Percentiles rank a stretch among this genome's conserved stretches.
Evolutionary conservation across 2,797 vertebrate genomes (phyloP).

Genomic region (Menidia menidia): DNA sequence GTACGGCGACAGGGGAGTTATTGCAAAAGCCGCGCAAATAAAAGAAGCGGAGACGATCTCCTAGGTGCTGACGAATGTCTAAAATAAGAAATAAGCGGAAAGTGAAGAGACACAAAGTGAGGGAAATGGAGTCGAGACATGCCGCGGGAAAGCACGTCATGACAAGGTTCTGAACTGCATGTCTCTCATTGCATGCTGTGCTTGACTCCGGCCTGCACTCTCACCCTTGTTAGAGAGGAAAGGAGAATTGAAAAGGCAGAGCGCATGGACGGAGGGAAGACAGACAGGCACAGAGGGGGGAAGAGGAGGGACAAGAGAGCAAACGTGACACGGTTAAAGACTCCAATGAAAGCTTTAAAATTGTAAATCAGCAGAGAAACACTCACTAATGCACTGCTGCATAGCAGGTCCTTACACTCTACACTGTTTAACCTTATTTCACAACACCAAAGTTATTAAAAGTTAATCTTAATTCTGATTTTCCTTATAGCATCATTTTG

Average conservation of each 20-base stretch:
- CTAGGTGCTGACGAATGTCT: conserved; percentile 46
- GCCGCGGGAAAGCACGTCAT: conserved; percentile 48
- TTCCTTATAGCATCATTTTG: background rate
- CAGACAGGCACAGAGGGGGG: conserved; percentile 12
- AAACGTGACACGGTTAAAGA: conserved; percentile 43
- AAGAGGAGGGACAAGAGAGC: conserved; percentile 20
- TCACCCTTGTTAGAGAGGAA: conserved; percentile 72
- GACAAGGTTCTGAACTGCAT: conserved; percentile 74
- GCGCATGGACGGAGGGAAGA: conserved; percentile 23
- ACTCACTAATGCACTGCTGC: conserved; percentile 1
- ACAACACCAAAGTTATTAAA: background rate
- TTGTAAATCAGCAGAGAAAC: conserved; percentile 24
- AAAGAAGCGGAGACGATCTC: conserved; percentile 22
- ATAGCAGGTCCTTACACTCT: background rate
- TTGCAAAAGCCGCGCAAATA: conserved; percentile 36
- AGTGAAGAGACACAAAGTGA: conserved; percentile 28
- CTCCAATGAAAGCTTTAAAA: conserved; percentile 30
- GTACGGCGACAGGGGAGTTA: conserved; percentile 26
- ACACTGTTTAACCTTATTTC: conserved; percentile 7
- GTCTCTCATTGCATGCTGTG: conserved; percentile 57
- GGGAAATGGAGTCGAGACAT: conserved; percentile 36
- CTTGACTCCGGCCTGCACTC: conserved; percentile 74
- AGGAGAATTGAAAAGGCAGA: conserved; percentile 46
- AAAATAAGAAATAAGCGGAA: conserved; percentile 26
- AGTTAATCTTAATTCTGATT: background rate